Conservation (phyloP, 64 coral and sea anemone species). For the Montipora capricornis region DNA sequence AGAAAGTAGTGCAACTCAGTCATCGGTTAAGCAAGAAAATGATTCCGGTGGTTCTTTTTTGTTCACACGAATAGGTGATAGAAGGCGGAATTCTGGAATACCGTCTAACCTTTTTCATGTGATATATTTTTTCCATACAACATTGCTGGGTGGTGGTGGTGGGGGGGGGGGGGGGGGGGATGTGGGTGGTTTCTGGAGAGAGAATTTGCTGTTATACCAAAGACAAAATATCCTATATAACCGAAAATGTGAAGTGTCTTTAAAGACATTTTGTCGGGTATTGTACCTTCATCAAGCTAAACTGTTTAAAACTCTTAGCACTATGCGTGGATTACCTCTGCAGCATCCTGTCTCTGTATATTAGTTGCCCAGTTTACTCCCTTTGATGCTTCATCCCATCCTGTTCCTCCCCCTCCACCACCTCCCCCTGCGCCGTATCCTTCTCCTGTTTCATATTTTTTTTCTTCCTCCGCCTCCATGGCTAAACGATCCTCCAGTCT, state of each 20-base stretch:
- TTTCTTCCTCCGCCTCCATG: conserved; percentile 92
- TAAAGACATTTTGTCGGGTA: too few species aligned
- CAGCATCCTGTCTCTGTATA: conserved; percentile 91
- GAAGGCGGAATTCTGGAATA: too few species aligned
- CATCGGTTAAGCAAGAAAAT: neutral
- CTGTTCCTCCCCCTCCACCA: conserved; percentile 51
- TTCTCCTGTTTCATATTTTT: conserved; percentile 87
- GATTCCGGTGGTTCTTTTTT: too few species aligned
- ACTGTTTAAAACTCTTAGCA: neutral
- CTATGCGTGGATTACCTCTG: conserved; percentile 48
- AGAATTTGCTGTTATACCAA: too few species aligned
- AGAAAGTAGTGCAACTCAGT: neutral
- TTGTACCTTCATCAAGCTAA: neutral
- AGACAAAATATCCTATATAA: too few species aligned
- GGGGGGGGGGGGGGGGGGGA: too few species aligned
- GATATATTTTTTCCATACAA: too few species aligned
- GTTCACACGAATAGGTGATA: too few species aligned
- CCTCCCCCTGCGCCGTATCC: conserved; percentile 70
- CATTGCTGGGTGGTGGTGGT: too few species aligned
- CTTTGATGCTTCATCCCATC: conserved; percentile 58
- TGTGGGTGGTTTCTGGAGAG: too few species aligned
- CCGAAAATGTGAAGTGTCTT: too few species aligned
- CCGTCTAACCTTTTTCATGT: too few species aligned
- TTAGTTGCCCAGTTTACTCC: conserved; percentile 93
- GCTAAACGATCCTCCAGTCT: conserved; percentile 78